These are phyloP conservation scores for Pseudomyrmex concolor DNA, from an alignment of 1,140 invertebrate genomes.

Conservation along the genomic window DNA sequence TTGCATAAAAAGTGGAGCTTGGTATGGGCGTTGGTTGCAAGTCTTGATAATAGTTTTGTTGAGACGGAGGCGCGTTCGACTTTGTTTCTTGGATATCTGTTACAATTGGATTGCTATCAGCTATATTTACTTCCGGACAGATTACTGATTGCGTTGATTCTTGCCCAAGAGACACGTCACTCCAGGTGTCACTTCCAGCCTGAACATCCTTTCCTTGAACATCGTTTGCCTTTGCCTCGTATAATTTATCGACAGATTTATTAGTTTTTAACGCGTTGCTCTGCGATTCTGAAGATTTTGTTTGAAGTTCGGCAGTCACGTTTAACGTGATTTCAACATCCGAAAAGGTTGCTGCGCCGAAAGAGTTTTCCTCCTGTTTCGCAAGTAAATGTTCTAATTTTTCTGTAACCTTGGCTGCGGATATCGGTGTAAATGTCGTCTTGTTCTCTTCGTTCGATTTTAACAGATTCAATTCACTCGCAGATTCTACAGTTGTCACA, in stretches of 20 bases:
- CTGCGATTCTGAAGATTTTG: constrained; percentile 1
- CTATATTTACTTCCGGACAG: neutral
- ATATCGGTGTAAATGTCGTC: constrained; percentile 76
- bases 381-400: constrained; percentile 81
- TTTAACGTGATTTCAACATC: constrained; percentile 20
- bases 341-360: neutral
- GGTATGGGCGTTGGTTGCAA: neutral
- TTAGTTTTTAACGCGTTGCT: neutral
- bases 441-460: neutral
- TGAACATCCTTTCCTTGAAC: neutral
- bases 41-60: neutral
- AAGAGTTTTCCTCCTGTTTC: constrained; percentile 70
- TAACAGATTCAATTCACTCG: neutral
- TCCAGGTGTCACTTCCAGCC: constrained; percentile 24
- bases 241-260: neutral
- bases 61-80: constrained; percentile 5
- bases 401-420: constrained; percentile 79
- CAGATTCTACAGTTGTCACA: constrained; percentile 44
- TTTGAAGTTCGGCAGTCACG: constrained; percentile 11
- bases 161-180: constrained; percentile 14
- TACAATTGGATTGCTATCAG: neutral
- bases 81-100: constrained; percentile 18
- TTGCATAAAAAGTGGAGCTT: constrained; percentile 30
- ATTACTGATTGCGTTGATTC: constrained; percentile 4
- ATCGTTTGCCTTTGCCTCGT: neutral